Evolutionary conservation across 2,113 vertebrate species (phyloP), one percentile per base, ranked within the genome.

Genomic region (Cromileptes altivelis): DNA sequence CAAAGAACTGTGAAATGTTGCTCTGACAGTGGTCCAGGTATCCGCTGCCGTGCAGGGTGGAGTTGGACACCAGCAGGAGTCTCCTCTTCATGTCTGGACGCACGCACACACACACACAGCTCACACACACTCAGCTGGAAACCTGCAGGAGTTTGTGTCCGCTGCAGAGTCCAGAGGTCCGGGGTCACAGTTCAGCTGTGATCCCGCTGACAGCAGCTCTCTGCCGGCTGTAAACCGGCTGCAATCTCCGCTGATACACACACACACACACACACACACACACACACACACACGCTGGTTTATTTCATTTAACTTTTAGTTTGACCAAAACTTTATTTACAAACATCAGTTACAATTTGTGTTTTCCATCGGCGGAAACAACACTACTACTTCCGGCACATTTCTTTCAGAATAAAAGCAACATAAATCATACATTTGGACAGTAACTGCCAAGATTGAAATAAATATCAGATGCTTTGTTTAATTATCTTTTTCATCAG

Each of bases 21-120:
- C 90, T 83, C 82, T 96, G 92, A 78, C 96, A 97, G 92, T 97
- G 97, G 2, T 96, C 91, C 81, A 97, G 94, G 92, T 97, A 97
- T 0, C 95, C 94, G 40, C 94, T 88, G 67, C 96, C 97, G 78
- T 96, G 92, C 77, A 96, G 89, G 0, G 96, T 97, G 56, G 97
- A 97, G 92, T 96, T 97, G 52, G 97, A 97, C 67, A 97, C 94
- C 55, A 97, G 90, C 80, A 97, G 92, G 7, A 97, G 94, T 13
- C 94, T 95, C 81, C 94, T 85, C 47, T 90, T 93, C 94, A 92
- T 95, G 0, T 55, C 80, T 11, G 58, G 0, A 40, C 49, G 2
- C 1, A 19, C 37, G 1, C 0, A 23, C 2, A 71, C 19, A n/a
- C 45, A 18, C 13, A 14, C 65, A 11, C 2, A 9, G 64, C 6